Base-by-base conservation (phyloP, 2,888 invertebrate genomes). In the Ligdia adustata region DNA sequence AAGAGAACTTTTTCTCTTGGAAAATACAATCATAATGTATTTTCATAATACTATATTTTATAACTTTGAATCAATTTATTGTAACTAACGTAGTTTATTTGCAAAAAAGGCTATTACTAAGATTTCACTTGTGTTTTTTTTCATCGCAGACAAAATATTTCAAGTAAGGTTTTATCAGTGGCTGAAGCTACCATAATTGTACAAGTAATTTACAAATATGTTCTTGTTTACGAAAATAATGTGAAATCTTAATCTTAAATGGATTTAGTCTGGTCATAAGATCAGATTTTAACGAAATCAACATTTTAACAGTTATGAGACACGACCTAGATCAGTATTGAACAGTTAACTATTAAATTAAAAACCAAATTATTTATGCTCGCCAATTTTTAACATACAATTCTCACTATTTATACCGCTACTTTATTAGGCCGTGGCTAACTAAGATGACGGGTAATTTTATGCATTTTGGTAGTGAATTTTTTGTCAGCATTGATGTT, bases 321-420 rank as follows among this genome's bases (percentile, higher is more conserved):
- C 54, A 51, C 40, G 52, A 47, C 45, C 56, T 52, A 52, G 28
- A 52, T 59, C 7, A 15, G 46, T 39, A 44, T 13, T 16, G 6
- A 48, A 59, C 55, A 52, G 59, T 53, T 55, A 59, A 38, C 54
- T 37, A 55, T 53, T 41, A 60, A 52, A 57, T 53, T 55, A 56
- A 59, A 48, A 55, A 43, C 38, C 9, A 37, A 56, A 59, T 56
- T 59, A 54, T 59, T 49, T 46, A 59, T 57, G 54, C 55, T 43
- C 28, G 52, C 43, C 48, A 44, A 55, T 48, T 57, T 44, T 45
- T 31, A 49, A 60, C 59, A 57, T 60, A 57, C 59, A 41, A 57
- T 49, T 55, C 43, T 9, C 37, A 48, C 31, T 45, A 34, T 42
- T 15, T 9, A 9, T 27, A 52, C 60, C 59, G 59, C 47, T 57